A percentile compares a stretch with the other conserved stretches of the same genome.
These are phyloP conservation scores for Quadriops clusia DNA, from an alignment of 2,888 invertebrate genomes.

Conservation along the genomic window DNA sequence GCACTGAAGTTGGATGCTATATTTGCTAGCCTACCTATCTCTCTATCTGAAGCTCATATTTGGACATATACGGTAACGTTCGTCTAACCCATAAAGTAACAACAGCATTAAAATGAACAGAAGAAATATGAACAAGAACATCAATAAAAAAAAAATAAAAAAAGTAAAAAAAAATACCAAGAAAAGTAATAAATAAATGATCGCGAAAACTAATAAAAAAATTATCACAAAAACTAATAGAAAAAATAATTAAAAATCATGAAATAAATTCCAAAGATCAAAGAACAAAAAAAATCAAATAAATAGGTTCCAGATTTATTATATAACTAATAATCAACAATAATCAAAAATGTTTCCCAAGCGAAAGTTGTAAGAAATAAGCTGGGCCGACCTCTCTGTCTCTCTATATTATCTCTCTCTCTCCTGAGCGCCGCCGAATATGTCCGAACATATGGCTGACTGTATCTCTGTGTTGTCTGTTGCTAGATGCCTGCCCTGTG, in stretches of 20 bases:
- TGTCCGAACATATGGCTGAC: conserved; percentile 26
- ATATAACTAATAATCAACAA: neutral
- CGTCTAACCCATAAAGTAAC: conserved; percentile 6
- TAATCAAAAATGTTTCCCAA: neutral
- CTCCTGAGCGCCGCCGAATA: conserved; percentile 14
- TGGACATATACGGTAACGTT: conserved; percentile 22
- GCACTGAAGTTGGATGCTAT: conserved; percentile 26
- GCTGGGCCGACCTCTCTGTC: conserved; percentile 3
- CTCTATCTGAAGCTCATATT: conserved; percentile 31
- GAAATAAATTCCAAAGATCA: no score
- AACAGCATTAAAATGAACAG: no score
- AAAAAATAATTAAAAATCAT: no score
- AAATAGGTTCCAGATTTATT: no score
- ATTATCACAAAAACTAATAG: no score
- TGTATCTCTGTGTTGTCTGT: conserved; percentile 77
- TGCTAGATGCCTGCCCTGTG: conserved; percentile 89
- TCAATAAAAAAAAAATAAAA: no score
- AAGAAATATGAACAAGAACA: conserved; percentile 1
- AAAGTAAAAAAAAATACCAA: no score
- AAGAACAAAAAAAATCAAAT: no score
- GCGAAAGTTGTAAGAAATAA: conserved; percentile 14
- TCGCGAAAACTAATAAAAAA: no score
- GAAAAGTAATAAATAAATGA: no score
- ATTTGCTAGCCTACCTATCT: conserved; percentile 24
- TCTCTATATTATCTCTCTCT: neutral